Conservation (phyloP, 2,888 invertebrate genomes). For the Tuberolachnus salignus region DNA sequence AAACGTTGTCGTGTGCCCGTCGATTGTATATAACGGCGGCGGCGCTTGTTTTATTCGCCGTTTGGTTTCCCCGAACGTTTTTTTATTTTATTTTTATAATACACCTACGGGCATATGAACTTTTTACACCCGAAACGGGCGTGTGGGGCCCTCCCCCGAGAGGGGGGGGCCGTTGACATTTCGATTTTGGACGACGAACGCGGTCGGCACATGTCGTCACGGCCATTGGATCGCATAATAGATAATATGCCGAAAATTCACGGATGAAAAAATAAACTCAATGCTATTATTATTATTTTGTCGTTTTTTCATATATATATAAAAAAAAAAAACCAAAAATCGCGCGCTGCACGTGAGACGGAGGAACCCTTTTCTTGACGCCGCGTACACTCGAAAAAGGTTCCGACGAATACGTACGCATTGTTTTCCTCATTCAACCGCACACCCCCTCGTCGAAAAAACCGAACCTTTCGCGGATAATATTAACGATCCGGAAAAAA, state of each 20-base stretch:
- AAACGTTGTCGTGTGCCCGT: no score
- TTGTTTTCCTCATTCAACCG: not conserved
- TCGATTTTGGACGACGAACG: conserved; percentile 38
- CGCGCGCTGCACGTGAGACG: conserved; percentile 47
- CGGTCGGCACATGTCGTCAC: conserved; percentile 54
- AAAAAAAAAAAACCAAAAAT: conserved; percentile 20
- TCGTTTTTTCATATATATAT: conserved; percentile 16
- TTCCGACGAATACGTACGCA: not conserved
- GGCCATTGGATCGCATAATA: conserved; percentile 50
- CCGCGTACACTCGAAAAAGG: conserved; percentile 39
- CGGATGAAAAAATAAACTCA: conserved; percentile 54
- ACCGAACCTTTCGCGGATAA: conserved; percentile 28
- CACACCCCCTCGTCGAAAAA: not conserved
- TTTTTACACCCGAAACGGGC: conserved; percentile 25
- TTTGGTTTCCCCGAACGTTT: no score
- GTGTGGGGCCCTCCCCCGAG: not conserved
- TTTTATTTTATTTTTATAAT: conserved; percentile 1
- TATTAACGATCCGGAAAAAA: conserved; percentile 54
- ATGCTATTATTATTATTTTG: conserved; percentile 42
- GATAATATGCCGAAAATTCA: conserved; percentile 37
- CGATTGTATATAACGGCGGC: no score
- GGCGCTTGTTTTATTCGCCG: no score
- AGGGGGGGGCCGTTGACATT: conserved; percentile 43
- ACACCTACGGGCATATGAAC: conserved; percentile 17
- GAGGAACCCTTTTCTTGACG: conserved; percentile 53